Evolutionary conservation across 2,888 invertebrate genomes (phyloP).

Genomic region (Therioaphis trifolii): DNA sequence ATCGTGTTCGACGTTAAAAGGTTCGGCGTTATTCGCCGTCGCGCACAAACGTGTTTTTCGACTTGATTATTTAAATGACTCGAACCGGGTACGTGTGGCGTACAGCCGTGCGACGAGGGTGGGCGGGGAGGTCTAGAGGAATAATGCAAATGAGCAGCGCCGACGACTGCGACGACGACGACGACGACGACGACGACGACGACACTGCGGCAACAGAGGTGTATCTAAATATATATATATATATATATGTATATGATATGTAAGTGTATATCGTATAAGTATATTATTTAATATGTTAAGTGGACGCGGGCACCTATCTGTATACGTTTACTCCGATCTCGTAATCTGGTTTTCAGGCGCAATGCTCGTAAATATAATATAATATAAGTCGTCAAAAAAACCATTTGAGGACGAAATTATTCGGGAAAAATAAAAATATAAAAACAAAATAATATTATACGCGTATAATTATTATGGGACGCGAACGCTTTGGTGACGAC

Average conservation of each 20-base stretch:
- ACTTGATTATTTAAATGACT: constrained; percentile 53
- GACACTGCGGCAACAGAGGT: too few relatives aligned
- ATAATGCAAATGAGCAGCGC: constrained; percentile 24
- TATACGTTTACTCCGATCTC: too few relatives aligned
- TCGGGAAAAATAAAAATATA: too few relatives aligned
- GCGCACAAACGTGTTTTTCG: constrained; percentile 52
- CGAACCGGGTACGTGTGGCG: too few relatives aligned
- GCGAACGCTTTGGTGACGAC: too few relatives aligned
- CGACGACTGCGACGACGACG: not conserved
- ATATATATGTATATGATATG: not conserved
- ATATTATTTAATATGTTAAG: too few relatives aligned
- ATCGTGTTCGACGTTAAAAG: constrained; percentile 50
- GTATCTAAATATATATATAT: too few relatives aligned
- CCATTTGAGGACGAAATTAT: not conserved
- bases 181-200: not conserved
- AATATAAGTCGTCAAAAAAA: constrained; percentile 15
- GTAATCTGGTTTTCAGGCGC: constrained; percentile 34
- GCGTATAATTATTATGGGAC: too few relatives aligned
- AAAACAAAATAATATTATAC: not conserved
- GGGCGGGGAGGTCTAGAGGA: too few relatives aligned
- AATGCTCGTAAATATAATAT: not conserved
- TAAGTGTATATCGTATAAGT: not conserved
- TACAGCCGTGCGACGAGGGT: too few relatives aligned
- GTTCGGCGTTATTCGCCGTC: constrained; percentile 15
- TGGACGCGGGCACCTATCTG: not conserved